Base-by-base conservation (phyloP, 2,113 vertebrate species). In the Prochilodus magdalenae region DNA sequence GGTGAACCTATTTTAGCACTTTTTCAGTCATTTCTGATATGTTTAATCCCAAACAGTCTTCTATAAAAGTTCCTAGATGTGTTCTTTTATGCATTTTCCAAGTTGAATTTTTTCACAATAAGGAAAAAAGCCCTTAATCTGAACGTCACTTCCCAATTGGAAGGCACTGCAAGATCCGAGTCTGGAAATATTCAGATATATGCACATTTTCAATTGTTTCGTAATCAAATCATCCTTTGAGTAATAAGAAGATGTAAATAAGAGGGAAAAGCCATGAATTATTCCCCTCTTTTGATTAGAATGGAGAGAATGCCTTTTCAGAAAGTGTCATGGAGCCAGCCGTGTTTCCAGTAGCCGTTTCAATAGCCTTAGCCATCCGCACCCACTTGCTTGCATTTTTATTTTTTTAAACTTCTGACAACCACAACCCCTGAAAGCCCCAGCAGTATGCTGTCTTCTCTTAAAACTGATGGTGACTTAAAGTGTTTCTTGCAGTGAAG, bases 191-290 rank as follows among this genome's bases (percentile, higher is more conserved):
- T 83, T 77, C 33, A 77, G 79, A 86, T 86, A 15, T 69, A 84
- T 70, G 75, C 69, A 80, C 76, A 83, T 82, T 79, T 86, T 83
- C 77, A 82, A 72, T 59, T 80, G 73, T 83, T 70, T 73, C 26
- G 16, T 76, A 70, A 85, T 72, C 36, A 75, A 65, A 33, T 75
- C 14, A 53, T 73, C 57, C 66, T 72, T 15, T 36, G 84, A 63
- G 66, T 36, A 80, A 79, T 75, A 59, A 78, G 75, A 30, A 78
- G 65, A 53, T 76, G 75, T 84, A 71, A 78, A 59, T 78, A 73
- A 67, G 67, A 22, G 71, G 40, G 15, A 24, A 36, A 66, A 26
- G 5, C 1, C 44, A 62, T 86, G 22, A 77, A 86, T 84, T 75
- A 70, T 73, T 36, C 13, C 18, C 40, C 27, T 53, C 57, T 36